A percentile compares a stretch with the other conserved stretches of the same genome.
phyloP scores from a whole-genome alignment of 1,140 invertebrate species.

The Papilio aristodemus region DNA sequence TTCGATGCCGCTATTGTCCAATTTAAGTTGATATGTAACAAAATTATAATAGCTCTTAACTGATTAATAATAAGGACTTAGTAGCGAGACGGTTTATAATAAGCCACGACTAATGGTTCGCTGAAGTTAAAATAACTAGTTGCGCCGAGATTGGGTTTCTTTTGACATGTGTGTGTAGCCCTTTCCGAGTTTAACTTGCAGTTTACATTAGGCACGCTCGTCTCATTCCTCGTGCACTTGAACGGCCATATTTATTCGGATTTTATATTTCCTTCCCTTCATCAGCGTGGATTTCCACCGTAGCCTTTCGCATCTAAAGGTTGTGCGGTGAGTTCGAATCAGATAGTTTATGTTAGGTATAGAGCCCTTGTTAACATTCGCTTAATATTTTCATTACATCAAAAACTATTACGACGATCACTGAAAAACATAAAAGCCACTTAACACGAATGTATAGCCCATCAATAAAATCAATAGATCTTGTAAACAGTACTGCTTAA shows the following conservation, averaged over 20 bases:
- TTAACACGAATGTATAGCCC: no score
- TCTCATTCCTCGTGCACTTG: neutral
- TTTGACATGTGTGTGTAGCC: constrained; percentile 31
- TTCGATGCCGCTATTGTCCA: constrained; percentile 40
- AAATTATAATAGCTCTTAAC: constrained; percentile 23
- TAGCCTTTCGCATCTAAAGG: neutral
- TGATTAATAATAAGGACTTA: constrained; percentile 24
- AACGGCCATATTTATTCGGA: neutral
- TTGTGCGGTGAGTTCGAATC: no score
- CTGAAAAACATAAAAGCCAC: no score
- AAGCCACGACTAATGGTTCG: constrained; percentile 33
- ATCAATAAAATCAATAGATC: no score
- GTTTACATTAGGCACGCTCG: neutral
- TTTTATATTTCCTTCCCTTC: neutral
- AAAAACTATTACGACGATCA: no score
- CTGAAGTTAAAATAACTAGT: constrained; percentile 41
- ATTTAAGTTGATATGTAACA: constrained; percentile 24
- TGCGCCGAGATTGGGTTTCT: constrained; percentile 38
- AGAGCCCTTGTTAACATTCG: no score
- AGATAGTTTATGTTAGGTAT: no score
- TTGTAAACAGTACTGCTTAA: no score
- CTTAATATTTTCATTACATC: no score
- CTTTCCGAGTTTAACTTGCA: neutral
- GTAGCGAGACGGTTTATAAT: constrained; percentile 10
- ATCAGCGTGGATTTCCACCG: neutral